Evolutionary conservation across 1,140 invertebrate species (phyloP).

Genomic region (Aphaenogaster floridana): DNA sequence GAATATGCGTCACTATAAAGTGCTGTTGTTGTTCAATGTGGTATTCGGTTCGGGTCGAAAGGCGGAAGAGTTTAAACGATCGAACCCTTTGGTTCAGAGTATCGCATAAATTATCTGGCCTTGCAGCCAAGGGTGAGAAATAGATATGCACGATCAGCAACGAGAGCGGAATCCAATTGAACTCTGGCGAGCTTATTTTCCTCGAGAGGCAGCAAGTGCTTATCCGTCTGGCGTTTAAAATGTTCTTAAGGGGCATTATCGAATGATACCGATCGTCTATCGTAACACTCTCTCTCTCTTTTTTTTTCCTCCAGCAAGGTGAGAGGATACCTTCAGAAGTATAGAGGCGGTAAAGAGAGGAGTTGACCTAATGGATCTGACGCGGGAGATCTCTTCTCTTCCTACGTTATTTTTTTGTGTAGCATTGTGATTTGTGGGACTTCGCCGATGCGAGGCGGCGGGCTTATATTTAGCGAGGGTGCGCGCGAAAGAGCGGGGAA

Average conservation of each 20-base stretch:
- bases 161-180: conserved; percentile 31
- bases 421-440: conserved; percentile 78
- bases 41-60: neutral
- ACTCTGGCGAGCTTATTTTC: conserved; percentile 20
- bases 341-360: neutral
- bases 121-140: neutral
- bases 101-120: conserved; percentile 17
- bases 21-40: neutral
- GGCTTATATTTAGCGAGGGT: conserved; percentile 81
- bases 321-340: neutral
- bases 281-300: neutral
- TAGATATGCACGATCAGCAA: conserved; percentile 13
- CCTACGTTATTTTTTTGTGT: conserved; percentile 10
- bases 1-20: neutral
- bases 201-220: neutral
- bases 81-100: neutral
- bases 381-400: conserved; percentile 16
- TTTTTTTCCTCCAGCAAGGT: neutral
- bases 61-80: conserved; percentile 1
- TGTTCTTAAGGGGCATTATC: conserved; percentile 31
- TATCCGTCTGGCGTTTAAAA: conserved; percentile 24
- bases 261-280: conserved; percentile 38
- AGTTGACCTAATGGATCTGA: neutral
- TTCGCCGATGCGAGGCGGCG: conserved; percentile 68
- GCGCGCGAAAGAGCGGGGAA: conserved; percentile 73